Evolutionary conservation across 2,113 vertebrate species (phyloP).

Genomic region (Sylvilagus bachmani): DNA sequence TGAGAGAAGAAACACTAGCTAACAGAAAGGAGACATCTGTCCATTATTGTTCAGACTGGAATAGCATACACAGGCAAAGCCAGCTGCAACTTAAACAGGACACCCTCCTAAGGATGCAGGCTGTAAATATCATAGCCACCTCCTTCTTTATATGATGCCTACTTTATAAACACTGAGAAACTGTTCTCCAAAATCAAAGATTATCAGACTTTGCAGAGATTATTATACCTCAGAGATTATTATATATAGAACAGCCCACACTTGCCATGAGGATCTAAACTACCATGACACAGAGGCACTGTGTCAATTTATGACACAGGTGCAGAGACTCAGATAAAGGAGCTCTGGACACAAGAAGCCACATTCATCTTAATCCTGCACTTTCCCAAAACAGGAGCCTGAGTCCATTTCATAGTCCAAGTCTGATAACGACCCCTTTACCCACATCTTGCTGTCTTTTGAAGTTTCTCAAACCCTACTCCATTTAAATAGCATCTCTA

Average conservation of each 20-base stretch:
- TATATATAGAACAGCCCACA: neutral
- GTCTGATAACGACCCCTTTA: neutral
- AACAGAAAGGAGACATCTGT: neutral
- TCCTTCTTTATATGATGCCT: neutral
- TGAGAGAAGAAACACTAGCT: neutral
- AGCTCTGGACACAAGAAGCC: neutral
- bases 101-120: neutral
- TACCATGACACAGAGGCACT: neutral
- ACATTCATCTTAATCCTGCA: neutral
- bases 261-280: neutral
- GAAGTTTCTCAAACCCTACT: neutral
- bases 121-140: neutral
- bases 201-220: neutral
- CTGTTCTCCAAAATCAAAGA: neutral
- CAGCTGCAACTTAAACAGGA: neutral
- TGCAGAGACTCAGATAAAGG: neutral
- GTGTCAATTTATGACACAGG: neutral
- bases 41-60: neutral
- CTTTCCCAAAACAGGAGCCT: neutral
- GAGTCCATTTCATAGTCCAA: neutral
- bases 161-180: neutral
- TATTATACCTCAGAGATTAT: neutral
- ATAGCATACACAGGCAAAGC: neutral
- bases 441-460: neutral
- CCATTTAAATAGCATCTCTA: conserved; percentile 23